Conservation (phyloP, 2,113 vertebrate species). For the Pseudopipra pipra region DNA sequence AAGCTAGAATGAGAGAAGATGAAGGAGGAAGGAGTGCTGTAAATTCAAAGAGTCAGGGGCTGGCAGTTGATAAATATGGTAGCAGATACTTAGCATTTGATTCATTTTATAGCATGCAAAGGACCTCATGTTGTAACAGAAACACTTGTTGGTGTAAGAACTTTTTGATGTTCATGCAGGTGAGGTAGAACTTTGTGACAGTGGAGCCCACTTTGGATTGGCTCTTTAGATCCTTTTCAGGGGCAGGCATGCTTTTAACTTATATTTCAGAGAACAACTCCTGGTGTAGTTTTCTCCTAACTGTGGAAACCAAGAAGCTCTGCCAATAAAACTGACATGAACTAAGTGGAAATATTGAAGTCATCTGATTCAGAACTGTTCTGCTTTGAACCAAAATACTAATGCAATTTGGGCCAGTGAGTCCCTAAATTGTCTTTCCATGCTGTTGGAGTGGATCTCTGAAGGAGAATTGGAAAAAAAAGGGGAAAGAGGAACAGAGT, state of each 20-base stretch:
- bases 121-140: neutral
- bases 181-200: neutral
- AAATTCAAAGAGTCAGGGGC: neutral
- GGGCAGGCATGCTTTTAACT: neutral
- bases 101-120: neutral
- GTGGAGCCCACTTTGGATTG: neutral
- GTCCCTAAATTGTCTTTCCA: neutral
- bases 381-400: neutral
- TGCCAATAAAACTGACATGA: neutral
- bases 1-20: neutral
- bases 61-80: neutral
- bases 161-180: neutral
- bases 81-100: neutral
- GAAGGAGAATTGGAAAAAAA: too few relatives aligned
- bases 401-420: neutral
- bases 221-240: neutral
- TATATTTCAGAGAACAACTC: neutral
- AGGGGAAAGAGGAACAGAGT: too few relatives aligned
- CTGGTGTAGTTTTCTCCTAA: neutral
- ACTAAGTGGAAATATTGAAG: neutral
- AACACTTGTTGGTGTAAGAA: neutral
- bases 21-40: neutral
- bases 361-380: neutral
- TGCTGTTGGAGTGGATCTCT: neutral
- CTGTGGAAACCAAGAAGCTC: neutral